Evolutionary conservation across 2,797 vertebrate genomes (phyloP), one percentile per base, ranked within the genome.

Genomic region (Pyrocephalus nanus): DNA sequence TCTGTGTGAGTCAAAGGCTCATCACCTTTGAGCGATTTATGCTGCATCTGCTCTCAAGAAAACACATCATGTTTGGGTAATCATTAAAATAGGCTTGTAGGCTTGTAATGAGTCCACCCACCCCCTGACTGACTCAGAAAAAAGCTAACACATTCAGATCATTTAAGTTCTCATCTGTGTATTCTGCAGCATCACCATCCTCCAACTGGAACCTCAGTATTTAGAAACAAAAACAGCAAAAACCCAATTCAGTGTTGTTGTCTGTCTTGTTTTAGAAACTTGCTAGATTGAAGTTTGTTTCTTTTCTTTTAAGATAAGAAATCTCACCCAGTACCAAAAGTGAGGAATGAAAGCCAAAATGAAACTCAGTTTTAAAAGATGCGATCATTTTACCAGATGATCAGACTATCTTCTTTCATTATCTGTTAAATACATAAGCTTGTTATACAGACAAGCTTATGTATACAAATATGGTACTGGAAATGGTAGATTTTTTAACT

Each of bases 1-100:
- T 71, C 84, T 85, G 72, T 70, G 72, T 95, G 91, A 94, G 74
- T 91, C 85, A 96, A 96, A 89, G 58, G 42, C 47, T 88, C 77
- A 66, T 89, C 90, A 95, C 92, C 92, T 96, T 84, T 83, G 76
- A 95, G 89, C 95, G 60, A 34, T 94, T 95, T 85, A 57, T 55
- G 57, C 86, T 79, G 76, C 77, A 93, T 90, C 80, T 80, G 47
- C 67, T 84, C 85, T 77, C 54, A 79, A 81, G 92, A 96, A 79
- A 92, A 91, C 21, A 67, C 55, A 50, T 93, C 55, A 81, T 86
- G 60, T 95, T 93, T 93, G 85, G 95, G 78, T 91, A 97, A 93
- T 84, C 75, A 90, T 66, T 81, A 71, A 40, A 92, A 84, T n/a
- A 81, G 72, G 64, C 57, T 70, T 80, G 62, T 82, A 92, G 83